These are phyloP conservation scores for Xiphophorus hellerii DNA, from an alignment of 2,113 vertebrate genomes.

Conservation along the genomic window DNA sequence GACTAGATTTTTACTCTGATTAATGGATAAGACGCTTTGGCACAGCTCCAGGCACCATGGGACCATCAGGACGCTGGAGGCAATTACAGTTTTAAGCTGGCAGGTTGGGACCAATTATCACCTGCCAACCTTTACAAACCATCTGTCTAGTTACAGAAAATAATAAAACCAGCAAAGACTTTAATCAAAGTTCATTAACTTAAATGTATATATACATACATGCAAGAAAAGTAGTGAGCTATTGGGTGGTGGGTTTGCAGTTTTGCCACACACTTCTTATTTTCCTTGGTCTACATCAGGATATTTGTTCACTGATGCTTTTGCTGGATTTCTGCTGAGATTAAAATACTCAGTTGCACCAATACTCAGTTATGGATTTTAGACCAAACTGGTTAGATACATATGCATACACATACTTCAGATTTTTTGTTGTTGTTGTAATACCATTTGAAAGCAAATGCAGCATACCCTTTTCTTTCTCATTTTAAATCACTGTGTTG, in stretches of 20 bases:
- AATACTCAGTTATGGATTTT: too few species aligned
- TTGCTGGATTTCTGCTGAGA: too few species aligned
- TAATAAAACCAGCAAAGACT: too few species aligned
- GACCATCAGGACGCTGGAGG: constrained; percentile 45
- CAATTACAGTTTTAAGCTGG: constrained; percentile 72
- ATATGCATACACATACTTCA: not conserved
- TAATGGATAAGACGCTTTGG: constrained; percentile 77
- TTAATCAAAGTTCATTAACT: too few species aligned
- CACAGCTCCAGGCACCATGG: constrained; percentile 28
- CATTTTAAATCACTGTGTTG: too few species aligned
- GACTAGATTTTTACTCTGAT: constrained; percentile 67
- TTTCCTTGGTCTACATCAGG: not conserved
- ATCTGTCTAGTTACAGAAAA: too few species aligned
- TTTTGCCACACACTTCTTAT: not conserved
- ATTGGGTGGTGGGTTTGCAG: not conserved
- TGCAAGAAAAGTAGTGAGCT: too few species aligned
- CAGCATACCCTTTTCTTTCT: too few species aligned
- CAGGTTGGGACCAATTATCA: constrained; percentile 53
- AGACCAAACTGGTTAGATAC: too few species aligned
- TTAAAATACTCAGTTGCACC: too few species aligned
- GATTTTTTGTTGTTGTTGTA: not conserved
- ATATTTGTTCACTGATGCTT: too few species aligned
- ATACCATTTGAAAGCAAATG: not conserved
- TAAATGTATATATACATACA: too few species aligned
- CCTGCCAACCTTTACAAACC: constrained; percentile 26